These are phyloP conservation scores for Acyrthosiphon pisum DNA, from an alignment of 1,140 invertebrate species.

Conservation along the genomic window DNA sequence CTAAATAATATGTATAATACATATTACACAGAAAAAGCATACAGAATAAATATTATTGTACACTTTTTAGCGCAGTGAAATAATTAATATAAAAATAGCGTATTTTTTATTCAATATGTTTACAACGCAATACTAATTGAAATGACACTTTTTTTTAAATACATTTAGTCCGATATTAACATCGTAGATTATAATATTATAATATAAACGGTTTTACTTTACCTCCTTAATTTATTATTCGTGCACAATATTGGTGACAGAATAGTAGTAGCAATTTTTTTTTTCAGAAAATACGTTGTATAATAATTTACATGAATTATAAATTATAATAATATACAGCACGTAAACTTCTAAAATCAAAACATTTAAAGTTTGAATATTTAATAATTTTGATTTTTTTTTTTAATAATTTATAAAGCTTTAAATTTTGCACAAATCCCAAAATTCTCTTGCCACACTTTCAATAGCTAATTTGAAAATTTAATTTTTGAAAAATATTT, in stretches of 20 bases:
- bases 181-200: neutral
- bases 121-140: no score
- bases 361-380: neutral
- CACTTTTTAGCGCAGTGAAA: no score
- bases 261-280: neutral
- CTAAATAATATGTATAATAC: no score
- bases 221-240: neutral
- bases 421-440: neutral
- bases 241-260: neutral
- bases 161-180: no score
- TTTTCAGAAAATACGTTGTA: neutral
- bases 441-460: neutral
- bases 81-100: no score
- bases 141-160: no score
- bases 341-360: neutral
- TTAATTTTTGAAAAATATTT: no score
- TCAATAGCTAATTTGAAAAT: no score
- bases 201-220: neutral
- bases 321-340: neutral
- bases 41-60: no score
- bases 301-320: neutral
- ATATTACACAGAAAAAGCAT: no score
- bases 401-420: conserved; percentile 5
- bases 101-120: no score
- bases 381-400: neutral